Evolutionary conservation across 2,113 vertebrate species (phyloP).

Genomic region (Malurus cyaneus): DNA sequence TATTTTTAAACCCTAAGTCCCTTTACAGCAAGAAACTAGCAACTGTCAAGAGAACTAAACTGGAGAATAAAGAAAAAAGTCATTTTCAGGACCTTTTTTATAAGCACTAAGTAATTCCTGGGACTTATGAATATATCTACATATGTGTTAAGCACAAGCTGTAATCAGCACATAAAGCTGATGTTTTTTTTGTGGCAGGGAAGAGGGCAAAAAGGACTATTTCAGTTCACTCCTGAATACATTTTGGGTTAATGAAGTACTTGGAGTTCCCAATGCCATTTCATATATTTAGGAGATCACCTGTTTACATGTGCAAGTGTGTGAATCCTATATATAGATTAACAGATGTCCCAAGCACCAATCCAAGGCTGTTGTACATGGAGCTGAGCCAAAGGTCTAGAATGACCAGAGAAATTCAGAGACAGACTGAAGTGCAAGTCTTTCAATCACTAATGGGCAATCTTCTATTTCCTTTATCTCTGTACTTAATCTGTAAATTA

Average conservation of each 20-base stretch:
- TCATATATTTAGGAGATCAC: conserved; percentile 65
- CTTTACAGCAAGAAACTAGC: neutral
- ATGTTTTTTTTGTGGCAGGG: neutral
- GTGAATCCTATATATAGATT: conserved; percentile 64
- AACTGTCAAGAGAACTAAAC: neutral
- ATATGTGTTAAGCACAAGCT: neutral
- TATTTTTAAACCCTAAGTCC: neutral
- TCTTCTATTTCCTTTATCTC: neutral
- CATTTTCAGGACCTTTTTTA: neutral
- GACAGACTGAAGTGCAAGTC: neutral
- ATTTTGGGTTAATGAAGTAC: conserved; percentile 54
- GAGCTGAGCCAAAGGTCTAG: conserved; percentile 45
- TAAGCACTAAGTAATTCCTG: neutral
- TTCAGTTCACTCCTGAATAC: conserved; percentile 10
- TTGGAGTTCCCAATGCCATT: conserved; percentile 40
- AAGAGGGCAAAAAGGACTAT: conserved; percentile 8
- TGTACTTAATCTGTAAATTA: neutral
- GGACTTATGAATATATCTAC: neutral
- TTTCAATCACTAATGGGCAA: neutral
- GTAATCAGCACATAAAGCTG: neutral
- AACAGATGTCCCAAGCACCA: conserved; percentile 60
- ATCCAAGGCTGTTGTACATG: conserved; percentile 26
- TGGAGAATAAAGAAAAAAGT: neutral
- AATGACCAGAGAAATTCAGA: conserved; percentile 39
- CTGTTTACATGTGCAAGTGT: conserved; percentile 61